Evolutionary conservation across 2,113 vertebrate species (phyloP).

Genomic region (Nannobrachium achirus): DNA sequence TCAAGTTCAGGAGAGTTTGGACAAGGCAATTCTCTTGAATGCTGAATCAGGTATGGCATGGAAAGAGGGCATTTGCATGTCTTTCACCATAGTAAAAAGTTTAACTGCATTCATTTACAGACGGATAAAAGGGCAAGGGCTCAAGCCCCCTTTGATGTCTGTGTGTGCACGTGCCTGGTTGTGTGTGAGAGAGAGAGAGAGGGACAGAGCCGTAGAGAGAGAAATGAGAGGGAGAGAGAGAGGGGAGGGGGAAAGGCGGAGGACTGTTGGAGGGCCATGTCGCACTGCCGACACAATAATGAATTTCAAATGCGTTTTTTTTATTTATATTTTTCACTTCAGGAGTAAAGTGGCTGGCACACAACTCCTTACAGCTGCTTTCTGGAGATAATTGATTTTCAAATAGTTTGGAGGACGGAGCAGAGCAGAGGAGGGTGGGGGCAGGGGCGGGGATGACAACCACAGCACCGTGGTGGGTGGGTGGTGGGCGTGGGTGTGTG

Average conservation of each 20-base stretch:
- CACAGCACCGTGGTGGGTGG: constrained; percentile 55
- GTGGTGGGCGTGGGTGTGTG: rapidly evolving
- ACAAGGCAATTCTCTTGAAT: too few relatives aligned
- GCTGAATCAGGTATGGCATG: too few relatives aligned
- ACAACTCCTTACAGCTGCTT: constrained; percentile 90
- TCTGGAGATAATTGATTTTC: constrained; percentile 96
- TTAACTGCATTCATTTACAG: too few relatives aligned
- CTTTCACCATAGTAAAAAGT: too few relatives aligned
- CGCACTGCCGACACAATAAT: constrained; percentile 83
- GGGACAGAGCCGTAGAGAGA: too few relatives aligned
- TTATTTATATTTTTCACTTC: constrained; percentile 92
- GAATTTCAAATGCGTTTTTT: constrained; percentile 89
- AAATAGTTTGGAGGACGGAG: constrained; percentile 90
- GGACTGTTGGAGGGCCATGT: constrained; percentile 81
- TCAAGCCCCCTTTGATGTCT: too few relatives aligned
- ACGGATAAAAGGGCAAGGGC: too few relatives aligned
- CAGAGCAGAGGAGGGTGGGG: constrained; percentile 60
- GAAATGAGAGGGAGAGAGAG: constrained; percentile 10
- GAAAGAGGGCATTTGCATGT: too few relatives aligned
- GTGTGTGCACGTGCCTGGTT: too few relatives aligned
- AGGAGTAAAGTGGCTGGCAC: constrained; percentile 91
- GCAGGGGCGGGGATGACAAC: constrained; percentile 71
- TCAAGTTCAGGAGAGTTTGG: too few relatives aligned
- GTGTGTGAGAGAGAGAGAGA: constrained; percentile 1
- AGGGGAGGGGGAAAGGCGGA: constrained; percentile 15